These are phyloP conservation scores for Argyrosomus japonicus DNA, from an alignment of 2,113 vertebrate genomes.

Conservation along the genomic window DNA sequence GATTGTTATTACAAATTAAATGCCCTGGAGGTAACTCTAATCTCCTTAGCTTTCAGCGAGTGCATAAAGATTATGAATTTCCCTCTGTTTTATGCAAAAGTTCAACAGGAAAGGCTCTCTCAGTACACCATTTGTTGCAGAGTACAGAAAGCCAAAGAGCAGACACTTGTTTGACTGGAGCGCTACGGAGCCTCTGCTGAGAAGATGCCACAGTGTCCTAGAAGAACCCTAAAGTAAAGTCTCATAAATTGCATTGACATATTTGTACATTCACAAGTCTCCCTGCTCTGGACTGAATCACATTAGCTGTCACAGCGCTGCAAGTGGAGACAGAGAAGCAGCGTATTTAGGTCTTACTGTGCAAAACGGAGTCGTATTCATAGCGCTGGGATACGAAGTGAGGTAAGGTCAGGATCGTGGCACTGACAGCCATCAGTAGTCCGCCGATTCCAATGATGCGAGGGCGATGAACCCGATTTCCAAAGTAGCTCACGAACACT, in stretches of 20 bases:
- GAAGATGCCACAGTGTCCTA: not conserved
- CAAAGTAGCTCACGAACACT: conserved; percentile 96
- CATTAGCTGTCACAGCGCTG: conserved; percentile 16
- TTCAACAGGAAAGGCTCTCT: conserved; percentile 40
- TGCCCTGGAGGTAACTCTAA: conserved; percentile 48
- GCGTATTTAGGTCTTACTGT: conserved; percentile 70
- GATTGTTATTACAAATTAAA: conserved; percentile 49
- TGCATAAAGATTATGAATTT: conserved; percentile 51
- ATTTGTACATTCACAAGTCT: conserved; percentile 39
- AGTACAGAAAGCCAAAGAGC: conserved; percentile 21
- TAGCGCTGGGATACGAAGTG: conserved; percentile 93
- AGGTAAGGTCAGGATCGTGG: conserved; percentile 92
- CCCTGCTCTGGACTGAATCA: conserved; percentile 41
- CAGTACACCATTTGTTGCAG: not conserved
- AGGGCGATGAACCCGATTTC: conserved; percentile 92
- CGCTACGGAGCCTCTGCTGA: conserved; percentile 1
- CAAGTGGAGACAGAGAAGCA: conserved; percentile 17
- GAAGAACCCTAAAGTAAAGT: conserved; percentile 6
- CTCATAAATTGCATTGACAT: conserved; percentile 44
- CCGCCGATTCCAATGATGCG: conserved; percentile 90
- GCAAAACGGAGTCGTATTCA: conserved; percentile 80
- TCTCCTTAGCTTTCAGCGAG: conserved; percentile 40
- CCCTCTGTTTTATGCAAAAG: conserved; percentile 44
- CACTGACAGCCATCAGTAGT: conserved; percentile 90
- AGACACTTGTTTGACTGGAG: conserved; percentile 27